phyloP scores from a whole-genome alignment of 2,888 invertebrate species.

The Phoenoteleia sp. region DNA sequence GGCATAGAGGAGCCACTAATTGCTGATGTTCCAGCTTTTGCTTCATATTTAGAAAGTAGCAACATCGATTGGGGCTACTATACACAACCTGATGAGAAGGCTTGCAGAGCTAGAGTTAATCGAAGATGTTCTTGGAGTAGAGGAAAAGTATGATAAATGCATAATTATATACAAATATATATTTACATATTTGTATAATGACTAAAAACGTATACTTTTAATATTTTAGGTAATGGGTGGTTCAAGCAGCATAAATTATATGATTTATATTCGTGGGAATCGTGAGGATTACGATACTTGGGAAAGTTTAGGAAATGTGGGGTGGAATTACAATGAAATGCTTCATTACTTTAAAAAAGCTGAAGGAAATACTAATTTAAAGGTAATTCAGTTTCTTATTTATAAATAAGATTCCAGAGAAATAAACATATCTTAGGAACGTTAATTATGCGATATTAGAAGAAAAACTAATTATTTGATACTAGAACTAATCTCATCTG shows the following conservation, averaged over 20 bases:
- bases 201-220: too few relatives aligned
- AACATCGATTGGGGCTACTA: constrained; percentile 91
- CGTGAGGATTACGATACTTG: constrained; percentile 88
- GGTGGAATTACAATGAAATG: constrained; percentile 87
- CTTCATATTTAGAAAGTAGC: constrained; percentile 85
- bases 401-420: constrained; percentile 88
- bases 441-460: too few relatives aligned
- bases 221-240: constrained; percentile 88
- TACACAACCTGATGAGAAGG: constrained; percentile 89
- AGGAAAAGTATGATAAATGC: constrained; percentile 87
- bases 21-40: constrained; percentile 90
- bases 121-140: constrained; percentile 89
- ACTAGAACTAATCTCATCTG: too few relatives aligned
- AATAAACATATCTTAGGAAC: too few relatives aligned
- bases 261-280: constrained; percentile 89
- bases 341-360: constrained; percentile 86
- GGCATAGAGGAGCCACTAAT: constrained; percentile 89
- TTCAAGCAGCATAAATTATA: constrained; percentile 88
- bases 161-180: background rate
- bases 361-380: constrained; percentile 82
- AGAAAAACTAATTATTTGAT: too few relatives aligned
- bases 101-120: constrained; percentile 88
- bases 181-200: too few relatives aligned
- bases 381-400: too few relatives aligned
- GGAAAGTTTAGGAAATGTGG: constrained; percentile 86